Base-by-base conservation (phyloP, 64 coral and sea anemone genomes). In the Montipora capricornis region DNA sequence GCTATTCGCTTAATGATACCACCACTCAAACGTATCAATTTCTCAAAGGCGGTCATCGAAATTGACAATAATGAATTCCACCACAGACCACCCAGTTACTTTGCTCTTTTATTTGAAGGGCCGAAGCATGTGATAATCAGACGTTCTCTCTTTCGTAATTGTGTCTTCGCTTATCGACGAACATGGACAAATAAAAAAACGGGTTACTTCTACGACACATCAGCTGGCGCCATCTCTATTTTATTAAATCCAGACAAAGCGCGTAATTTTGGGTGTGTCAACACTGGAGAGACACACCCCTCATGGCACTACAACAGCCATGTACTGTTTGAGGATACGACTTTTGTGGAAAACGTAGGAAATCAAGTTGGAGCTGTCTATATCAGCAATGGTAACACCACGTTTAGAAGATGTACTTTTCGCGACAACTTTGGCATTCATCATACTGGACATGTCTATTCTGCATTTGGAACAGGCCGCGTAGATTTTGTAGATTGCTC, bases 401-500 rank as follows among this genome's bases (percentile, higher is more conserved):
- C 19, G 16, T 86, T 92, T 45, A 52, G 20, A 5, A n/a, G 74
- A 20, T 92, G 90, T 67, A 46, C 58, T 1, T 92, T 92, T 68
- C 50, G n/a, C 10, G 14, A 92, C 48, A 92, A 92, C 20, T 24
- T 58, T 74, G 83, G 52, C 24, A 14, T 74, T 8, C n/a, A 67
- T 13, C 74, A 16, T 37, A 6, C 22, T 20, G 90, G 80, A 10
- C 80, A 84, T 24, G 37, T 92, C 11, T 86, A 80, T 44, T 61
- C 57, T 29, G 22, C 82, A 10, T 44, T 76, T 15, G 90, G 90
- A 12, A 92, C 90, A 51, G 68, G 80, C 10, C 44, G 69, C 9
- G 52, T 92, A 5, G 45, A 84, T 13, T 64, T 92, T 16, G 29
- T 20, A 3, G 57, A 92, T 52, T 84, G 80, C 8, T 77, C 15